A percentile compares a stretch with the other conserved stretches of the same genome.
These are phyloP conservation scores for Sebastes hopkinsi DNA, from an alignment of 2,797 vertebrate species.

Conservation along the genomic window DNA sequence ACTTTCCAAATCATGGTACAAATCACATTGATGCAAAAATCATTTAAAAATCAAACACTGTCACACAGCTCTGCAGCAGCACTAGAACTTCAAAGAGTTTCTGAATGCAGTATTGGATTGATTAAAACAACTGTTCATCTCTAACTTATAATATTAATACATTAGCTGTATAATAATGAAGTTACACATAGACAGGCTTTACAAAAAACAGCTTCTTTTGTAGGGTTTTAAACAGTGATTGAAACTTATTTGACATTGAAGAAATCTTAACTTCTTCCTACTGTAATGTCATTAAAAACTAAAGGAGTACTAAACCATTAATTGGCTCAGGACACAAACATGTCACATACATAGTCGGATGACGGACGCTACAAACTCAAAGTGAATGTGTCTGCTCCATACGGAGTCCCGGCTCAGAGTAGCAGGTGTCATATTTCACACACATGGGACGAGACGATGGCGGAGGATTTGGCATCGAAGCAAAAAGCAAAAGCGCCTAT, in stretches of 20 bases:
- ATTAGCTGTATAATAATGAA: too few relatives aligned
- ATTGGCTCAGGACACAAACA: background rate
- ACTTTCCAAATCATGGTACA: background rate
- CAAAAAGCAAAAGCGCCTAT: too few relatives aligned
- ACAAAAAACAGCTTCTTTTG: background rate
- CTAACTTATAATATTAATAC: background rate
- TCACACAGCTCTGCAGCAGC: background rate
- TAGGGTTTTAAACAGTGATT: background rate
- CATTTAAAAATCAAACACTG: too few relatives aligned
- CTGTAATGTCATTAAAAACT: background rate
- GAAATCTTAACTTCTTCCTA: rapidly evolving
- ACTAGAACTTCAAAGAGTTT: background rate
- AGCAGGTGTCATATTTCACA: too few relatives aligned
- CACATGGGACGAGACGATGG: too few relatives aligned
- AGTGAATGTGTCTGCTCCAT: too few relatives aligned
- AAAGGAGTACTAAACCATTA: too few relatives aligned
- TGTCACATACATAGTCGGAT: too few relatives aligned
- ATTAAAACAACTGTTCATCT: background rate
- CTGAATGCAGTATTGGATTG: background rate
- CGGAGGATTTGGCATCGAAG: too few relatives aligned
- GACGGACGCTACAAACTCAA: too few relatives aligned
- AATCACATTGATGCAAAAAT: background rate
- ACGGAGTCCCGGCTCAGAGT: too few relatives aligned
- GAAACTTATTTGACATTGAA: too few relatives aligned
- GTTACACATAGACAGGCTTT: background rate